These are phyloP conservation scores for Drosophila mettleri DNA, from an alignment of 2,888 invertebrate genomes.

Conservation along the genomic window DNA sequence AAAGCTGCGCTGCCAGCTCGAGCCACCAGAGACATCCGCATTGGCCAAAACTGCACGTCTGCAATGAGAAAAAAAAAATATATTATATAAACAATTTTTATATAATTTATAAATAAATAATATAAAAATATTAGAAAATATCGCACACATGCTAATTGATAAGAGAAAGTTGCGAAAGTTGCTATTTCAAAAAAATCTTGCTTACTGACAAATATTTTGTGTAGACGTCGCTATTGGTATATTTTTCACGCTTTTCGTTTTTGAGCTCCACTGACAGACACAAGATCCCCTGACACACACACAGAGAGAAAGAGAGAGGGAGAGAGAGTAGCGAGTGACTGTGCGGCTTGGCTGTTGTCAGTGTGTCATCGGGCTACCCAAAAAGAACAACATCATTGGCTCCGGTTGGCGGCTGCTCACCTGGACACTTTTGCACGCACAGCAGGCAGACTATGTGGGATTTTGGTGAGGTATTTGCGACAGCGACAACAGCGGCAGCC, in stretches of 20 bases:
- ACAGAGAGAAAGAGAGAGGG: too few species aligned
- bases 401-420: constrained; percentile 33
- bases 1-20: constrained; percentile 92
- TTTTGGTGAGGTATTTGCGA: constrained; percentile 64
- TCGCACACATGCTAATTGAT: too few species aligned
- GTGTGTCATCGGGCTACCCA: constrained; percentile 45
- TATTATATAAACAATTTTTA: background rate
- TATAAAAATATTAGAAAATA: too few species aligned
- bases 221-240: background rate
- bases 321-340: background rate
- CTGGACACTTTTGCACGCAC: constrained; percentile 62
- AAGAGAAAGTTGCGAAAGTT: background rate
- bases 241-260: constrained; percentile 5
- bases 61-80: constrained; percentile 85
- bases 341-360: constrained; percentile 42
- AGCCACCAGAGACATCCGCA: constrained; percentile 94
- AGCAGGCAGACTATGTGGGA: constrained; percentile 70
- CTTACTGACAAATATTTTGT: background rate
- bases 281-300: background rate
- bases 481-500: constrained; percentile 38
- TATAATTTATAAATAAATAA: too few species aligned
- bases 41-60: constrained; percentile 98
- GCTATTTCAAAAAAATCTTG: background rate
- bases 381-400: constrained; percentile 43
- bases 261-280: constrained; percentile 13